phyloP scores from a whole-genome alignment of 2,113 vertebrate species.

The Trematomus loennbergii region DNA sequence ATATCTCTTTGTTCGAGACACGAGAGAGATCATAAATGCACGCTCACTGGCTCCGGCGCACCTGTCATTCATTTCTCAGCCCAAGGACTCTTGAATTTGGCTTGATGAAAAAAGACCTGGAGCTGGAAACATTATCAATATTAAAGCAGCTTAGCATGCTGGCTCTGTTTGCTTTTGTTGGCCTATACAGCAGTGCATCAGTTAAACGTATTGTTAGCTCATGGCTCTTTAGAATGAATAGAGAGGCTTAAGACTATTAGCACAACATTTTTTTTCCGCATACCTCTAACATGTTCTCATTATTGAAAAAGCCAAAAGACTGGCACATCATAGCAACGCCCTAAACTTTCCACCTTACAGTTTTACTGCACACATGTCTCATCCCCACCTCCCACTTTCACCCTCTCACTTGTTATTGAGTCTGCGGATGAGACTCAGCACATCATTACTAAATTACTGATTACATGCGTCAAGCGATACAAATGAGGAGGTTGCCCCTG shows the following conservation, averaged over 20 bases:
- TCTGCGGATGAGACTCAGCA: conserved; percentile 55
- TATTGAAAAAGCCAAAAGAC: not conserved
- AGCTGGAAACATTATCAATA: conserved; percentile 61
- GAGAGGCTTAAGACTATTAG: not conserved
- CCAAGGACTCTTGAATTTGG: conserved; percentile 17
- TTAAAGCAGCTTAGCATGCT: conserved; percentile 22
- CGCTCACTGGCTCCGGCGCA: conserved; percentile 13
- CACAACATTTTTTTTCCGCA: not conserved
- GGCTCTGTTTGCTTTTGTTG: conserved; percentile 33
- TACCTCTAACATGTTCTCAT: not conserved
- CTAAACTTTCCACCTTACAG: conserved; percentile 8
- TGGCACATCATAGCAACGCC: not conserved
- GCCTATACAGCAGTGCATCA: conserved; percentile 34
- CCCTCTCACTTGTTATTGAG: conserved; percentile 60
- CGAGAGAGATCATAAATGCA: conserved; percentile 39
- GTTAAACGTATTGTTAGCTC: conserved; percentile 11
- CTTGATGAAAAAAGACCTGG: conserved; percentile 48
- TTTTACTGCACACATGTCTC: conserved; percentile 18
- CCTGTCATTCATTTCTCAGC: conserved; percentile 39
- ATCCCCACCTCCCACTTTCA: conserved; percentile 41
- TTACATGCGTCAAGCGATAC: conserved; percentile 71
- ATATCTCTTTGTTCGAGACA: conserved; percentile 33
- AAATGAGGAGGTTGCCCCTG: conserved; percentile 71
- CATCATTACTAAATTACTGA: conserved; percentile 74
- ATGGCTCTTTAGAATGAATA: conserved; percentile 22